Conservation (phyloP, 2,888 invertebrate species). For the Didymodactylos carnosus region DNA sequence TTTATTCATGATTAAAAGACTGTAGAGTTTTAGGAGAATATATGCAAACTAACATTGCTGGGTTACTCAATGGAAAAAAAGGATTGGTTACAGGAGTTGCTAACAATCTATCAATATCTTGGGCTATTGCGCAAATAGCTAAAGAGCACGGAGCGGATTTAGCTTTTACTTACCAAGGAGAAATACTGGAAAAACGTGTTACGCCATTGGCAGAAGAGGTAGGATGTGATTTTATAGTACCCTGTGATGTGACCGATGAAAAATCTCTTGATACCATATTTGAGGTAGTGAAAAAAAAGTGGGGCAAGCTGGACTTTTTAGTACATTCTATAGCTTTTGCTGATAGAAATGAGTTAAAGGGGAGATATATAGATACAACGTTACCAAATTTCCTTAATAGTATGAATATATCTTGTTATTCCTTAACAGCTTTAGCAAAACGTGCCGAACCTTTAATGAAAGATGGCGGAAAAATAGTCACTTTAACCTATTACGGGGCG, state of each 20-base stretch:
- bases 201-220: background rate
- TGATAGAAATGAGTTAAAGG: background rate
- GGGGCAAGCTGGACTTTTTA: background rate
- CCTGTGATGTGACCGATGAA: background rate
- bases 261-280: background rate
- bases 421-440: background rate
- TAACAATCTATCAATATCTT: background rate
- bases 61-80: background rate
- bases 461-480: background rate
- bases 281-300: background rate
- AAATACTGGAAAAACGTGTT: background rate
- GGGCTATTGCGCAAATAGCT: background rate
- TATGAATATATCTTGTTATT: background rate
- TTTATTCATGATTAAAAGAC: too few species aligned
- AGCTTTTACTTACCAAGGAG: background rate
- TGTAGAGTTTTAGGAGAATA: too few species aligned
- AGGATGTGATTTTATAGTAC: background rate
- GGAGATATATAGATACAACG: background rate
- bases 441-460: background rate
- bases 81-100: background rate
- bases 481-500: background rate
- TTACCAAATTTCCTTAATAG: background rate
- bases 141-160: background rate
- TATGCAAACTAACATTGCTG: too few species aligned
- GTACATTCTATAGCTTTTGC: background rate